These are phyloP conservation scores for Penaeus japonicus DNA, from an alignment of 1,140 invertebrate species.

Conservation along the genomic window DNA sequence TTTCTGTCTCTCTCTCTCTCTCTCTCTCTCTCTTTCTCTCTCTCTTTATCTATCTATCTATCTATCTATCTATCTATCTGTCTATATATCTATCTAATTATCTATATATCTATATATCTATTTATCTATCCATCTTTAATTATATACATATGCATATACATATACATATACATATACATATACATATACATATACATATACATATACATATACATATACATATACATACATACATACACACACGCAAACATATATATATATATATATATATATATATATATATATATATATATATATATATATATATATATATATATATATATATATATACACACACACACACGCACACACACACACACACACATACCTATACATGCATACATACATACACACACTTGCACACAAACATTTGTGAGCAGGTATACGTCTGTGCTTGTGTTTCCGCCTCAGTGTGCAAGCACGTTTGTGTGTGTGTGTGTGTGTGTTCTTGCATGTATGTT, in stretches of 20 bases:
- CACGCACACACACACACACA: not conserved
- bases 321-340: not conserved
- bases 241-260: not conserved
- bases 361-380: not conserved
- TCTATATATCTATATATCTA: too few relatives aligned
- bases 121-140: too few relatives aligned
- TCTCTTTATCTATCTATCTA: too few relatives aligned
- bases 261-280: not conserved
- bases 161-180: not conserved
- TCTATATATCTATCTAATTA: too few relatives aligned
- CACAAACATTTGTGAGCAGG: not conserved
- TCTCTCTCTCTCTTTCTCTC: too few relatives aligned
- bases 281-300: not conserved
- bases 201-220: not conserved
- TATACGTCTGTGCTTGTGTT: not conserved
- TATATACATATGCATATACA: not conserved
- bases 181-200: not conserved
- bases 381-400: not conserved
- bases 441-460: not conserved
- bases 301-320: not conserved
- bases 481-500: too few relatives aligned
- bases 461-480: not conserved
- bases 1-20: too few relatives aligned
- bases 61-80: too few relatives aligned
- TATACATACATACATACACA: not conserved